Evolutionary conservation across 1,140 invertebrate genomes (phyloP), one percentile per base, ranked within the genome.

Genomic region (Halictus rubicundus): DNA sequence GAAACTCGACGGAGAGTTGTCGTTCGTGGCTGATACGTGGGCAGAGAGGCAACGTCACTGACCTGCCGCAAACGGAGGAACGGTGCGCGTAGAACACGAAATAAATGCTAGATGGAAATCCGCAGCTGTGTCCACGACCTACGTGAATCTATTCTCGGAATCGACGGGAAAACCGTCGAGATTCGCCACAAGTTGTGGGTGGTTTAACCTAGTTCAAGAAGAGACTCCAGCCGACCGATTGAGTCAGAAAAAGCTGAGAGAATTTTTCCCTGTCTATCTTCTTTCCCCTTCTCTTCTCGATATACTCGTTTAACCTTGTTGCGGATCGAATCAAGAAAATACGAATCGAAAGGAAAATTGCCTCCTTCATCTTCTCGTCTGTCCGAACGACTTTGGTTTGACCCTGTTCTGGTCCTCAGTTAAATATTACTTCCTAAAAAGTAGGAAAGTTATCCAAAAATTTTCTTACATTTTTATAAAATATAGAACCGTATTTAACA

Each of bases 131-230:
- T 69, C 46, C 70, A 32, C 81, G 79, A 82, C 87, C 87, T 85
- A 88, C 87, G 87, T 88, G 63, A 80, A 83, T 88, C 86, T 89
- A 88, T 90, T 88, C 77, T 68, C 68, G 27, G 14, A 39, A 77
- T 65, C 46, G 52, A 21, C 68, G 60, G 49, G 63, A 72, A 69
- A 71, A 81, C 59, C n/a, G 63, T 66, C 42, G 14, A 57, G 49
- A 63, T 68, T 64, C 6, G 23, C 60, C 42, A 25, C 25, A 16
- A 10, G 27, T 2, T 25, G 65, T 74, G 65, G 72, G 42, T 84
- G 57, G 64, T 74, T 72, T 27, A 66, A 77, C 68, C 49, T 75
- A 71, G 65, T 77, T 73, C 39, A 8, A 68, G 19, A 12, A 32
- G 42, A 49, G 23, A 54, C 23, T 23, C 23, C 21, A 27, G 39